Conservation (phyloP, 2,113 vertebrate species). For the Oreotrochilus melanogaster region DNA sequence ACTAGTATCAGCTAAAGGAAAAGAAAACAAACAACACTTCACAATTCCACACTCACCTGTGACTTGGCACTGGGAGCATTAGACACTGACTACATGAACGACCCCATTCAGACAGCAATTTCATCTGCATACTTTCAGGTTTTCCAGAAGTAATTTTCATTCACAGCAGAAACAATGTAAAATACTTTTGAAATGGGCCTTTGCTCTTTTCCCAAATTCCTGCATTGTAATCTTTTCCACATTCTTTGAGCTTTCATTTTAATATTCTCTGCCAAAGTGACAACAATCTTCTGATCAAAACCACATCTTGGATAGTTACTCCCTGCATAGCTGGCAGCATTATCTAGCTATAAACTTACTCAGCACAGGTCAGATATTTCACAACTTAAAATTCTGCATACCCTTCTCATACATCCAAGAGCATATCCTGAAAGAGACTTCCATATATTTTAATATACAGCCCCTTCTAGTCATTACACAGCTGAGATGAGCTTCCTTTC, state of each 20-base stretch:
- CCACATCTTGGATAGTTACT: not conserved
- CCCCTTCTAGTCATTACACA: not conserved
- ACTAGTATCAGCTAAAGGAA: not conserved
- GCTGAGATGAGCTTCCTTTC: not conserved
- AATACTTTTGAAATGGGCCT: not conserved
- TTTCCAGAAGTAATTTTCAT: not conserved
- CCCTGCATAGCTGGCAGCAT: not conserved
- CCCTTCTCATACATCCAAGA: rapidly evolving
- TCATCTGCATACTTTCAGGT: not conserved
- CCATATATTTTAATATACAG: not conserved
- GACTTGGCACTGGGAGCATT: too few relatives aligned
- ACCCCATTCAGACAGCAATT: not conserved
- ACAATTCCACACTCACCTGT: not conserved
- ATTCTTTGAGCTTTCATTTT: not conserved
- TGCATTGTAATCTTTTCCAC: not conserved
- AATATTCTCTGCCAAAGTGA: not conserved
- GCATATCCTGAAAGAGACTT: not conserved
- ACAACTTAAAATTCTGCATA: not conserved
- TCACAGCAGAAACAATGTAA: not conserved
- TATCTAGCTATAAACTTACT: not conserved
- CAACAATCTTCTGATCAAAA: not conserved
- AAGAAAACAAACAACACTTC: not conserved
- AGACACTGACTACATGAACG: rapidly evolving
- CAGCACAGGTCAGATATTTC: not conserved
- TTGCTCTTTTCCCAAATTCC: not conserved